Evolutionary conservation across 2,797 vertebrate genomes (phyloP).

Genomic region (Characodon lateralis): DNA sequence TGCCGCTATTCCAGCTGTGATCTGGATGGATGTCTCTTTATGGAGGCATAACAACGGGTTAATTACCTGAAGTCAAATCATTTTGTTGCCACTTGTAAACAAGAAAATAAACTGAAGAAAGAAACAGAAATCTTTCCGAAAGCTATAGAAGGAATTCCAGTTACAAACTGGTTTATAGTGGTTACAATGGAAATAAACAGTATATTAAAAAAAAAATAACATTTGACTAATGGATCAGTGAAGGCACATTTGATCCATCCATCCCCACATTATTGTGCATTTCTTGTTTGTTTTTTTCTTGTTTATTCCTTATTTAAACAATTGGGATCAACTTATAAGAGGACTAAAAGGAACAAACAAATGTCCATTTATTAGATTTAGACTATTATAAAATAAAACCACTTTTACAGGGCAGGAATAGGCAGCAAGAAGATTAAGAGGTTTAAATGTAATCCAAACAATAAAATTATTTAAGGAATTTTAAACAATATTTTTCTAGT

Average conservation of each 20-base stretch:
- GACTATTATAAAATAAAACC: background rate
- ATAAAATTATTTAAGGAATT: background rate
- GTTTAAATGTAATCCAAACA: background rate
- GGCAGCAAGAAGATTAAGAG: background rate
- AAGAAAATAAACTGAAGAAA: background rate
- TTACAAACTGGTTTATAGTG: background rate
- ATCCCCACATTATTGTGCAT: background rate
- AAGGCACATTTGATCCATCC: constrained; percentile 2
- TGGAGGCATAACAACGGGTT: background rate
- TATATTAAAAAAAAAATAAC: background rate
- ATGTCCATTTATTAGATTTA: background rate
- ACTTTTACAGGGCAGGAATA: background rate
- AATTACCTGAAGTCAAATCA: background rate
- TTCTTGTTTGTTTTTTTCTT: too few relatives aligned
- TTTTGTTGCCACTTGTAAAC: background rate
- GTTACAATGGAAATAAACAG: constrained; percentile 3
- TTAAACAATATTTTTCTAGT: background rate
- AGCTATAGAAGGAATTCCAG: background rate
- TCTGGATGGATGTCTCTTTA: background rate
- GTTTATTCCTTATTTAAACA: too few relatives aligned
- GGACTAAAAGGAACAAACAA: background rate
- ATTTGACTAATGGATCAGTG: background rate
- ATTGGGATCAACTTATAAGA: too few relatives aligned
- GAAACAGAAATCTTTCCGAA: background rate
- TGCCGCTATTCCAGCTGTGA: background rate